Conservation (phyloP, 1,140 invertebrate genomes). For the Camponotus pennsylvanicus region DNA sequence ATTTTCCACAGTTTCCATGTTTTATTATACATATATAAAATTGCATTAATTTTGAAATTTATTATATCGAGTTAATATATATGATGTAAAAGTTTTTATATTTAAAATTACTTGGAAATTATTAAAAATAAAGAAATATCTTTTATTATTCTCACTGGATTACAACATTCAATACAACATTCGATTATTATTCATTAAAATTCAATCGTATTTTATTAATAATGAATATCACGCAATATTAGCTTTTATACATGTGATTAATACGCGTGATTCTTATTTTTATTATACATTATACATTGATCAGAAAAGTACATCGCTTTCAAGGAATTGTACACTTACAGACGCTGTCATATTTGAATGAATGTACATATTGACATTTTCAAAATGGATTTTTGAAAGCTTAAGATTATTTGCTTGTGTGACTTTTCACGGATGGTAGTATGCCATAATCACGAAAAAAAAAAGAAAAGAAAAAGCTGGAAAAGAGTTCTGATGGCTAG, state of each 20-base stretch:
- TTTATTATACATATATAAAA: not conserved
- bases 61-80: not conserved
- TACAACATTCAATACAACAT: not conserved
- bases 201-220: not conserved
- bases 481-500: constrained; percentile 10
- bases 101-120: constrained; percentile 1
- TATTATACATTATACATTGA: not conserved
- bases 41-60: constrained; percentile 3
- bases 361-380: constrained; percentile 39
- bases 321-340: constrained; percentile 20
- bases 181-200: not conserved
- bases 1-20: not conserved
- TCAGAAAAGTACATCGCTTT: not conserved
- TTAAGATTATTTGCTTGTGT: constrained; percentile 23
- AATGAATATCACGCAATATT: not conserved
- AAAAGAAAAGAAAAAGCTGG: not conserved
- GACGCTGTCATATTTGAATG: constrained; percentile 1
- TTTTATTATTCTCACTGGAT: not conserved
- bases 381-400: constrained; percentile 29
- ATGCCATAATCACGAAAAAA: constrained; percentile 30
- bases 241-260: not conserved
- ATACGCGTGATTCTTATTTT: not conserved
- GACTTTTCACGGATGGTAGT: constrained; percentile 6
- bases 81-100: not conserved
- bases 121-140: not conserved